Evolutionary conservation across 2,797 vertebrate genomes (phyloP).

Genomic region (Clarias pachynema): DNA sequence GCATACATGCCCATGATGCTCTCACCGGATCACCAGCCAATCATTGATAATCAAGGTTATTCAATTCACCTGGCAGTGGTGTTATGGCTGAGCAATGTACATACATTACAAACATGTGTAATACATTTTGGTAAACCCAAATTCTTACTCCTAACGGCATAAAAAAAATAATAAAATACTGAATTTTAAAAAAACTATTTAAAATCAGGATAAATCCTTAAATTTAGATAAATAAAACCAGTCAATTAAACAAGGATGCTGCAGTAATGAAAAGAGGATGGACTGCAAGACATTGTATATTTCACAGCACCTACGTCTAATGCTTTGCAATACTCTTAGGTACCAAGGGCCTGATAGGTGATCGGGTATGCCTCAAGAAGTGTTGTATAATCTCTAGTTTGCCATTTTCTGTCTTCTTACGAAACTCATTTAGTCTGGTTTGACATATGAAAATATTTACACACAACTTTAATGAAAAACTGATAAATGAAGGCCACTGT

Average conservation of each 20-base stretch:
- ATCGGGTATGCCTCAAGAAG: background rate
- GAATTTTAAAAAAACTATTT: background rate
- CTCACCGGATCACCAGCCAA: no score
- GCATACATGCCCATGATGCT: no score
- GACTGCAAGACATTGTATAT: background rate
- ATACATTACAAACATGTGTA: background rate
- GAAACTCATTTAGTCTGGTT: background rate
- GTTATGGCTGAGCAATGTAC: no score
- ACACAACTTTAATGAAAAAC: background rate
- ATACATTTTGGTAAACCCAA: background rate
- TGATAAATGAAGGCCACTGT: conserved; percentile 8
- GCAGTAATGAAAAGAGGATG: background rate
- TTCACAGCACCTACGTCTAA: background rate
- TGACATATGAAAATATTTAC: background rate
- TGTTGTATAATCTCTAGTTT: background rate
- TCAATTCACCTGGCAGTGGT: no score
- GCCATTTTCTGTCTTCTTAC: background rate
- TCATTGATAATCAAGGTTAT: no score
- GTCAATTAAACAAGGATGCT: background rate
- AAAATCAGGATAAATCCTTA: background rate
- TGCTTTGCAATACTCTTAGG: background rate
- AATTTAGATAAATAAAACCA: background rate
- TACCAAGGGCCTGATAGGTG: background rate
- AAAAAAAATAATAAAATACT: background rate
- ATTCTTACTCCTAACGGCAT: background rate